Evolutionary conservation across 2,113 vertebrate genomes (phyloP).

Genomic region (Nesospiza acunhae): DNA sequence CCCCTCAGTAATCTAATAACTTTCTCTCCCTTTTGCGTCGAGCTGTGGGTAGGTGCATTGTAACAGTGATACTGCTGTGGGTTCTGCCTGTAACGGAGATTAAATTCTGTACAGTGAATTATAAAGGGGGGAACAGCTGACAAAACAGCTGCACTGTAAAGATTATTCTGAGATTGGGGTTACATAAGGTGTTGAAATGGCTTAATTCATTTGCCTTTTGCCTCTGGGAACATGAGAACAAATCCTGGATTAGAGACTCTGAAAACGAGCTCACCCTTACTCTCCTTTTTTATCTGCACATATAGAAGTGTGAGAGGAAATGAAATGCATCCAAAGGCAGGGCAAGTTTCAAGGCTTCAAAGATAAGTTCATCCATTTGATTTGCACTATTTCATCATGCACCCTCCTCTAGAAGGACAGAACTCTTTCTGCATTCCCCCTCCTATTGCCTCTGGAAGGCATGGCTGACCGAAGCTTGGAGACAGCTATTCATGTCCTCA

Average conservation of each 20-base stretch:
- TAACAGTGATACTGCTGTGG: background rate
- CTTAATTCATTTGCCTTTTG: constrained; percentile 22
- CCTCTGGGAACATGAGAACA: constrained; percentile 46
- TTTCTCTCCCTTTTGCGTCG: background rate
- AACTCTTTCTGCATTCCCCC: background rate
- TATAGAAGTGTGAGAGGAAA: background rate
- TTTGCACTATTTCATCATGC: background rate
- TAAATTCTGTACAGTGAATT: constrained; percentile 35
- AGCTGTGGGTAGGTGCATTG: background rate
- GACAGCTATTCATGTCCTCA: background rate
- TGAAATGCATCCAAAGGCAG: background rate
- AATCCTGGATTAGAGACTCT: constrained; percentile 37
- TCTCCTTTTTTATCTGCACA: background rate
- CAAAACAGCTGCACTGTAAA: constrained; percentile 36
- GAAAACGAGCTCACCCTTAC: background rate
- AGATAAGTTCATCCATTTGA: background rate
- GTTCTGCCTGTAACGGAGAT: background rate
- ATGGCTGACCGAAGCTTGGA: rapidly evolving
- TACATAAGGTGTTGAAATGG: constrained; percentile 12
- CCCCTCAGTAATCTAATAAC: constrained; percentile 25
- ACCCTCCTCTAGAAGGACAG: background rate
- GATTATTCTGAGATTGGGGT: constrained; percentile 50
- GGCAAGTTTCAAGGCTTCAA: background rate
- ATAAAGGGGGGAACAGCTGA: constrained; percentile 24
- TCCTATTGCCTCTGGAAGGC: background rate